phyloP scores from a whole-genome alignment of 30 jellyfish, hydroid and myxozoan genomes.

The Sanderia malayensis region DNA sequence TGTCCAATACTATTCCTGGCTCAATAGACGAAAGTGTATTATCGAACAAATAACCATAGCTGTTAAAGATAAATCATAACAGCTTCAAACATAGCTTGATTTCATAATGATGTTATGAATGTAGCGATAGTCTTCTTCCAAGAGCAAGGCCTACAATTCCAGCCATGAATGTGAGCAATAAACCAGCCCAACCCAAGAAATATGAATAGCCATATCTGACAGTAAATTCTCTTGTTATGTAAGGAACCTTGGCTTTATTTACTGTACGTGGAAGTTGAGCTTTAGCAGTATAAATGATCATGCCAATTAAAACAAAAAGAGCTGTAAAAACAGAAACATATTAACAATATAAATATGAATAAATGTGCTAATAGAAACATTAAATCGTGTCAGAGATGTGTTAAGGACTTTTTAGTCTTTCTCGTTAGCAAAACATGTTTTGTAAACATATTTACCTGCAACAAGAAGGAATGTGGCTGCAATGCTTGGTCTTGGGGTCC shows the following conservation, averaged over 20 bases:
- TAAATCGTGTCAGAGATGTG: no score
- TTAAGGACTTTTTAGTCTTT: no score
- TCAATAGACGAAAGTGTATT: no score
- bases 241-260: conserved; percentile 46
- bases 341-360: no score
- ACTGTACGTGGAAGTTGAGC: conserved; percentile 72
- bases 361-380: no score
- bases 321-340: conserved; percentile 35
- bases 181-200: conserved; percentile 71
- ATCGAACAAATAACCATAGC: no score
- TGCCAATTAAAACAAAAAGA: conserved; percentile 49
- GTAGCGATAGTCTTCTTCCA: conserved; percentile 28
- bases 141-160: conserved; percentile 54
- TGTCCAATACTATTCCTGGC: no score
- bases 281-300: conserved; percentile 84
- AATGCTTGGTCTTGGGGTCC: conserved; percentile 32
- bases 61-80: no score
- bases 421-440: no score
- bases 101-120: no score
- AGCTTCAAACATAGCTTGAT: no score
- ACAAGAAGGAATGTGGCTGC: conserved; percentile 63
- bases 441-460: conserved; percentile 67
- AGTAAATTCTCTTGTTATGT: conserved; percentile 58
- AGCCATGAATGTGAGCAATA: conserved; percentile 61
- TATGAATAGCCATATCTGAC: conserved; percentile 70